Evolutionary conservation across 2,888 invertebrate genomes (phyloP).

Genomic region (Ormyrus rosae): DNA sequence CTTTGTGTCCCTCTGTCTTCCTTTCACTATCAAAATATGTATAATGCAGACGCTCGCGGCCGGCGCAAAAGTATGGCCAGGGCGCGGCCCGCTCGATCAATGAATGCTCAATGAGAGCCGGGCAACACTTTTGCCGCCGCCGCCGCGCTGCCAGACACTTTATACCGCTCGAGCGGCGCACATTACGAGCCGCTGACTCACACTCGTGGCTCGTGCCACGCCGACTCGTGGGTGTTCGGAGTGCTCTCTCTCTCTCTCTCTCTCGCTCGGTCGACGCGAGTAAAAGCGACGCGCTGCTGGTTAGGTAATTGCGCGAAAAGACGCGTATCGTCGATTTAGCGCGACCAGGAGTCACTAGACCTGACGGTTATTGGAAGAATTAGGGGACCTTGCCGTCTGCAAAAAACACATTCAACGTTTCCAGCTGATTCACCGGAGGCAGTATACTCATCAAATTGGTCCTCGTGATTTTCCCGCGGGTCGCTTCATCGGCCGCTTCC

Average conservation of each 20-base stretch:
- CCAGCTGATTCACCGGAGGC: no score
- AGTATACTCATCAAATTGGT: no score
- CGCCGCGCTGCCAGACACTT: conserved; percentile 21
- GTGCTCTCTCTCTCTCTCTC: not conserved
- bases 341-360: no score
- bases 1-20: not conserved
- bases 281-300: no score
- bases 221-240: conserved; percentile 55
- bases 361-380: no score
- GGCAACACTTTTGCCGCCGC: conserved; percentile 63
- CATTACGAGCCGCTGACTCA: conserved; percentile 47
- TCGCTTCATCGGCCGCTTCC: no score
- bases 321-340: no score
- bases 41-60: not conserved
- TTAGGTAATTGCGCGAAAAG: no score
- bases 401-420: no score
- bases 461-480: no score
- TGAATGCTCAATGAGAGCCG: conserved; percentile 65
- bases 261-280: not conserved
- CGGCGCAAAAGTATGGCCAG: conserved; percentile 59
- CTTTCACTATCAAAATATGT: conserved; percentile 9
- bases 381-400: no score
- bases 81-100: conserved; percentile 59
- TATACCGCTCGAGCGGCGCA: conserved; percentile 11
- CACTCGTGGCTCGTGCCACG: conserved; percentile 24